phyloP scores from a whole-genome alignment of 1,140 invertebrate species.

The Pogonomyrmex californicus region DNA sequence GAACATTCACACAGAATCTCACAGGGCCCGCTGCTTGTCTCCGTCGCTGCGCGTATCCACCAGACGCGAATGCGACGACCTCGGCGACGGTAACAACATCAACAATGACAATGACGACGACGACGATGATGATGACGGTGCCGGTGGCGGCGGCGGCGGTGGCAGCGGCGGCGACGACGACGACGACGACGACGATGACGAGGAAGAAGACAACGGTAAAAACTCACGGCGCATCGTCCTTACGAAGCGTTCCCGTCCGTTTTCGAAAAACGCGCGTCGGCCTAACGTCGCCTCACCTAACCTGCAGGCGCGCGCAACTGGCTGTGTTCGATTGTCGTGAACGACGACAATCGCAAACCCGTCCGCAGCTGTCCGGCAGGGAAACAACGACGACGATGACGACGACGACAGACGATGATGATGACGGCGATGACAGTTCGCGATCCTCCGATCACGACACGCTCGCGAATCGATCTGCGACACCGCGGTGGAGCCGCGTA shows the following conservation, averaged over 20 bases:
- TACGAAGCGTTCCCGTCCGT: constrained; percentile 20
- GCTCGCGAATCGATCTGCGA: constrained; percentile 22
- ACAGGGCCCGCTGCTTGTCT: constrained; percentile 65
- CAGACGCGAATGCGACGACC: constrained; percentile 31
- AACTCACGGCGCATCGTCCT: constrained; percentile 60
- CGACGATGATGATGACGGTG: neutral
- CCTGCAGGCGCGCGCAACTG: constrained; percentile 74
- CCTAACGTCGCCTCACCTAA: constrained; percentile 78
- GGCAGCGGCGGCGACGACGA: neutral
- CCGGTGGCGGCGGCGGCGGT: neutral
- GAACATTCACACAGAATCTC: constrained; percentile 73
- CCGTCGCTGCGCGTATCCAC: constrained; percentile 71
- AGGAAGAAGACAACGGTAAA: neutral
- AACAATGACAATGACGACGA: neutral
- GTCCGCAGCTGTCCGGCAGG: constrained; percentile 58
- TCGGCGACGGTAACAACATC: neutral
- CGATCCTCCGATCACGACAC: constrained; percentile 38
- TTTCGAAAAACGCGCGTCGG: constrained; percentile 77
- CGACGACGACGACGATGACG: neutral
- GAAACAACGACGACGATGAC: constrained; percentile 17
- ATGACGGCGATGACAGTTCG: neutral
- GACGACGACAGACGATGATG: neutral
- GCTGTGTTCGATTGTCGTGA: neutral
- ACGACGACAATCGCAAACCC: constrained; percentile 45
- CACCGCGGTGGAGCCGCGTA: neutral